Evolutionary conservation across 1,140 invertebrate species (phyloP), one percentile per base, ranked within the genome.

Genomic region (Pectinophora gossypiella): DNA sequence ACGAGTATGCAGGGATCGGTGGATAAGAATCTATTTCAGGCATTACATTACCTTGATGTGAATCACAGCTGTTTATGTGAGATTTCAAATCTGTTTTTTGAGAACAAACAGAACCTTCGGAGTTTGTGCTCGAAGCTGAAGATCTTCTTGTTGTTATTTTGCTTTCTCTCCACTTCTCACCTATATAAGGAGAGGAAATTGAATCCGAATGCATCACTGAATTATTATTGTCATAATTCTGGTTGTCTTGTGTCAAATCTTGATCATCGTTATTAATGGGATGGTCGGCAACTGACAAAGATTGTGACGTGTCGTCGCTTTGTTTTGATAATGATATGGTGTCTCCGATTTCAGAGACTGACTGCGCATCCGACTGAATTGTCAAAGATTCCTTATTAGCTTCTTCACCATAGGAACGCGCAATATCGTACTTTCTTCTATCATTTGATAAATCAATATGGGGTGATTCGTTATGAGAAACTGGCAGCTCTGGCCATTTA

Each of bases 161-260:
- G 60, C 91, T 92, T 56, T 94, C 93, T 3, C 91, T 90, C 92
- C 93, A 94, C 66, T 93, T 92, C 9, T 91, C 91, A 51, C 91
- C 90, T 27, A 90, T 89, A 58, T 93, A 94, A 1, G 93, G 93
- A 6, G 92, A 93, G 10, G 91, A 90, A 53, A 90, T 89, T 4
- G 90, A 89, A 21, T 90, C 90, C 9, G 42, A 19, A 56, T 87
- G 84, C 65, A 89, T 85, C n/a, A 88, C 62, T 21, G 76, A 76
- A 52, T 85, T 80, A 47, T 88, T 87, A 51, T 82, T 85, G 19
- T 88, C 85, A 59, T 78, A 88, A 32, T 68, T 80, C 59, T 78
- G 77, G 54, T 80, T 76, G 48, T 78, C 80, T 68, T 75, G 78
- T 7, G 71, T 69, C 15, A 78, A 42, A 16, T 85, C 79, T 2